Percentiles rank a stretch among this genome's conserved stretches.
phyloP scores from a whole-genome alignment of 2,888 invertebrate species.

The Zaprionus lineosus region DNA sequence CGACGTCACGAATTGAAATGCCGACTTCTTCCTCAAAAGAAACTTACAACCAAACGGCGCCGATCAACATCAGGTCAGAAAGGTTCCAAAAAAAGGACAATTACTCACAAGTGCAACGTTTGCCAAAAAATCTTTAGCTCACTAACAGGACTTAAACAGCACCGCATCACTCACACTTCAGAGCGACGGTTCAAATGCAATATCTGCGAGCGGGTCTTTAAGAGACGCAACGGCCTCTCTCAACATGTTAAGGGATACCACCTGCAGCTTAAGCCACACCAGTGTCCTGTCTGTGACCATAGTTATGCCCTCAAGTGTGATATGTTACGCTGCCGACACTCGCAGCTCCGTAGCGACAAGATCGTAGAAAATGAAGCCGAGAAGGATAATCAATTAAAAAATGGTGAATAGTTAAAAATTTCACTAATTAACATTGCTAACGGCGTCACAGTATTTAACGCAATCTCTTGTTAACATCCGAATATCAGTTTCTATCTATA shows the following conservation, averaged over 20 bases:
- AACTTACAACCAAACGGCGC: not conserved
- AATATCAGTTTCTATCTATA: no score
- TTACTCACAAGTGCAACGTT: slow-evolving; percentile 46
- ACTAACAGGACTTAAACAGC: slow-evolving; percentile 77
- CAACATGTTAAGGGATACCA: slow-evolving; percentile 82
- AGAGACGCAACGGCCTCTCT: slow-evolving; percentile 80
- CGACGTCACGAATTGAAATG: slow-evolving; percentile 76
- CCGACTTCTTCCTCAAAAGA: slow-evolving; percentile 11
- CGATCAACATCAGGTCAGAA: not conserved
- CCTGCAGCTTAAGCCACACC: slow-evolving; percentile 80
- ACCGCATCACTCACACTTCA: slow-evolving; percentile 80
- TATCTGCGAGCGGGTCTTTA: slow-evolving; percentile 80
- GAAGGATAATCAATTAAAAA: no score
- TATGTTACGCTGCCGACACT: slow-evolving; percentile 82
- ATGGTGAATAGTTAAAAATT: no score
- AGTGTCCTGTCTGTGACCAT: slow-evolving; percentile 80
- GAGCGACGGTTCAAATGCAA: slow-evolving; percentile 79
- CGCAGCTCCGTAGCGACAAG: no score
- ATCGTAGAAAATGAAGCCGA: no score
- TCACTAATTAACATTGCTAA: no score
- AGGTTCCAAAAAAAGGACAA: not conserved
- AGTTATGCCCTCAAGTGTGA: slow-evolving; percentile 81
- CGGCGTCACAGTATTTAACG: no score
- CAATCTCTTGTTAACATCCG: no score
- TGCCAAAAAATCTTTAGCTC: slow-evolving; percentile 62